These are phyloP conservation scores for Spea multiplicata DNA, from an alignment of 2,113 vertebrate species.

Conservation along the genomic window DNA sequence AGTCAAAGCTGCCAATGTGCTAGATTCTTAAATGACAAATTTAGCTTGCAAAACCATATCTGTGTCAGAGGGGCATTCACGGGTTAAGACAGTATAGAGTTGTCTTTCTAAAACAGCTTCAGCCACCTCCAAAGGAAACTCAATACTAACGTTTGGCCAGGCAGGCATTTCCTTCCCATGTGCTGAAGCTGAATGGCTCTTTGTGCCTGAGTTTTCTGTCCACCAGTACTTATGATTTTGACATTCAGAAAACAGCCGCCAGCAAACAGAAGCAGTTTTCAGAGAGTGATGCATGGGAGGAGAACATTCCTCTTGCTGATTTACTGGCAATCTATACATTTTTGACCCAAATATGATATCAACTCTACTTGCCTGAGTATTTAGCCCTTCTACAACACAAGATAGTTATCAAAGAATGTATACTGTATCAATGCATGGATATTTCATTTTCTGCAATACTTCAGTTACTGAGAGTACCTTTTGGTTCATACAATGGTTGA, in stretches of 20 bases:
- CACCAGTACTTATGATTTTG: slow-evolving; percentile 53
- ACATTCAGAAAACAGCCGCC: slow-evolving; percentile 50
- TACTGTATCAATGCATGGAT: not conserved
- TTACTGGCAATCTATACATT: slow-evolving; percentile 56
- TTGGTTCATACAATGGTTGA: too few species aligned
- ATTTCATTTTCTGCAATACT: too few species aligned
- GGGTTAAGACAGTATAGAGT: slow-evolving; percentile 61
- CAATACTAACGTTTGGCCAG: slow-evolving; percentile 60
- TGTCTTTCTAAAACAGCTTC: slow-evolving; percentile 62
- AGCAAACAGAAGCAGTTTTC: slow-evolving; percentile 63
- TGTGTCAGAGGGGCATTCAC: not conserved
- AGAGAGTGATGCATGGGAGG: slow-evolving; percentile 51
- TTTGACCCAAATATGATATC: slow-evolving; percentile 49
- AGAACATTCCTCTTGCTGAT: slow-evolving; percentile 59
- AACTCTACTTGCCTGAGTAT: slow-evolving; percentile 31
- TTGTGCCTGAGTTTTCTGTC: slow-evolving; percentile 60
- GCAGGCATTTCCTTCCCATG: slow-evolving; percentile 65
- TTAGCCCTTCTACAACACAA: slow-evolving; percentile 41
- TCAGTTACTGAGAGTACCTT: too few species aligned
- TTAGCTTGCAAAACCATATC: slow-evolving; percentile 52
- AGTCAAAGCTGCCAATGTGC: slow-evolving; percentile 68
- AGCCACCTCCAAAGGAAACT: slow-evolving; percentile 64
- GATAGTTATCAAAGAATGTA: slow-evolving; percentile 48
- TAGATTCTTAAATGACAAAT: slow-evolving; percentile 71
- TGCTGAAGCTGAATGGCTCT: slow-evolving; percentile 66